phyloP scores from a whole-genome alignment of 2,888 invertebrate species.

The Netelia melanura region DNA sequence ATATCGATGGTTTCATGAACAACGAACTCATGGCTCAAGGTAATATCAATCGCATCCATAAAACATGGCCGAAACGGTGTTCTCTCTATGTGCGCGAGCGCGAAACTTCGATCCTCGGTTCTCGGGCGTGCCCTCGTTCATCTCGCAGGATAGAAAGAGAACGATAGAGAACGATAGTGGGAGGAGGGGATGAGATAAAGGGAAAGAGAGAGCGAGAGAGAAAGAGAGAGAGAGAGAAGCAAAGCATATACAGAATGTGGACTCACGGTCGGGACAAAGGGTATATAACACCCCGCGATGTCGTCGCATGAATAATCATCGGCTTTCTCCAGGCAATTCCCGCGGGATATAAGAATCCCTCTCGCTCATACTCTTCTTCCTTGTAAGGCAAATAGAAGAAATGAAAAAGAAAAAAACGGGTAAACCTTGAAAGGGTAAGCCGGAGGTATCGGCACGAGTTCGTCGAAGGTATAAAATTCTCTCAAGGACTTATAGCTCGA shows the following conservation, averaged over 20 bases:
- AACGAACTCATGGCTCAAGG: not conserved
- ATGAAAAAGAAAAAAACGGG: conserved; percentile 13
- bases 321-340: conserved; percentile 51
- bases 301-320: conserved; percentile 75
- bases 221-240: not conserved
- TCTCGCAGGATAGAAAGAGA: conserved; percentile 17
- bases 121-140: conserved; percentile 48
- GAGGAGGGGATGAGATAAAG: not conserved
- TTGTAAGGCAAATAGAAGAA: conserved; percentile 3
- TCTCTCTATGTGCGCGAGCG: conserved; percentile 44
- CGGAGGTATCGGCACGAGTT: conserved; percentile 15
- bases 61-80: conserved; percentile 66
- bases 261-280: conserved; percentile 23
- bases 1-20: conserved; percentile 27
- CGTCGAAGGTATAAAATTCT: not conserved
- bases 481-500: not conserved
- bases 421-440: conserved; percentile 26
- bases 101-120: conserved; percentile 52
- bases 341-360: conserved; percentile 44
- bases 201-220: not conserved
- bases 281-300: conserved; percentile 69
- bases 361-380: conserved; percentile 5
- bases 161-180: not conserved
- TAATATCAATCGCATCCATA: conserved; percentile 75
- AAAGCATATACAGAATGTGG: conserved; percentile 1